Evolutionary conservation across 2,888 invertebrate species (phyloP), one percentile per base, ranked within the genome.

Genomic region (Amphipoea lucens): DNA sequence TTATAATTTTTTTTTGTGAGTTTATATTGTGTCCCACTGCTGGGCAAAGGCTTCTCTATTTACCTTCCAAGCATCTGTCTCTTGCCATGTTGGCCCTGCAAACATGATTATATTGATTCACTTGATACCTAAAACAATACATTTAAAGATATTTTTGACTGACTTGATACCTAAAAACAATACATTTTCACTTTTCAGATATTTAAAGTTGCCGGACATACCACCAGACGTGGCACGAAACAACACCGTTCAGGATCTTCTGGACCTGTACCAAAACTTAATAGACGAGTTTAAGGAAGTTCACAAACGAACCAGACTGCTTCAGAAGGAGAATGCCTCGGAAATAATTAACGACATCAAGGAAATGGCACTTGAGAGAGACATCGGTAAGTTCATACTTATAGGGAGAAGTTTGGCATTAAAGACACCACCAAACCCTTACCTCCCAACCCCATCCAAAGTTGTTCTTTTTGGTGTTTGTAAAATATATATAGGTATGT

Each of bases 301-400:
- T 0, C 98, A 99, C 93, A 98, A 98, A 92, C 97, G 98, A 88
- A 97, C 97, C 63, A 97, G 98, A 89, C 93, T 97, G 72, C 94
- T 98, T 75, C 97, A 97, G 88, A 97, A 97, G 87, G 97, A 97
- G 51, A 98, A 98, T 91, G 97, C 98, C n/a, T 97, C 97, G 4
- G 99, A 99, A 95, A 97, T 99, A 81, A 98, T 98, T 88, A 98
- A 98, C 87, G 99, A 99, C 92, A 98, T 99, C 74, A 98, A 98
- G 89, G 98, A 98, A 84, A 99, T 99, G 98, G 98, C 98, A 86
- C 98, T 98, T 76, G 99, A 99, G 93, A 98, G 98, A 92, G 98
- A 98, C 90, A 98, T 98, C 89, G 97, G 98, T 92, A 93, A 97
- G 92, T 97, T 78, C 29, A 68, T 14, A 70, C 17, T 75, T 45